A percentile compares a stretch with the other conserved stretches of the same genome.
Conservation (phyloP, 2,113 vertebrate genomes). For the Dipodomys merriami region DNA sequence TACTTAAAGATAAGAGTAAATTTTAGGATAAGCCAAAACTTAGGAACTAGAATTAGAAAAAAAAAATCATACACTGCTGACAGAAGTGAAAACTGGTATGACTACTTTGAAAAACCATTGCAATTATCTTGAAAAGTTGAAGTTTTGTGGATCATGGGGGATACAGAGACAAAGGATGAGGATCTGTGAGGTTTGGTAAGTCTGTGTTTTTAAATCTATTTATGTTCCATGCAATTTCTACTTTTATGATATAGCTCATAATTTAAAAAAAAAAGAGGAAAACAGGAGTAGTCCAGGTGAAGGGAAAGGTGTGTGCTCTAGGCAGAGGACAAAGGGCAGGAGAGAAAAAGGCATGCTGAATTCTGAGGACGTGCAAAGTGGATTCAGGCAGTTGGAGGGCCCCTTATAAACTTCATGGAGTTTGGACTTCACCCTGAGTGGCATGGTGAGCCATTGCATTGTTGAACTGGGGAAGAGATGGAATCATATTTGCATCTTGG, state of each 20-base stretch:
- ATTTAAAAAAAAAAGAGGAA: neutral
- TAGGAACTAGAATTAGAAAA: neutral
- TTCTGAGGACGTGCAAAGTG: neutral
- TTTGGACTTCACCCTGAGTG: neutral
- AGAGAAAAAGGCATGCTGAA: neutral
- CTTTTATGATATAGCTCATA: neutral
- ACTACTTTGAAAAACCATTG: neutral
- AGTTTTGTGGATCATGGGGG: neutral
- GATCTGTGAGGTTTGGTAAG: neutral
- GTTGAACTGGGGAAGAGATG: neutral
- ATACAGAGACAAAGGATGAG: neutral
- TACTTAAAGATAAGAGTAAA: no score
- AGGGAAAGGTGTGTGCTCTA: neutral
- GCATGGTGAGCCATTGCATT: neutral
- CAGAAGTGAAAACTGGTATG: neutral
- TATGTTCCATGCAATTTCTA: neutral
- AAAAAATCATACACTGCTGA: neutral
- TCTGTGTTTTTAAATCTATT: no score
- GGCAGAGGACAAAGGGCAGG: conserved; percentile 22
- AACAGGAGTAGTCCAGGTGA: neutral
- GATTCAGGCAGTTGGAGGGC: no score
- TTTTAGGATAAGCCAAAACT: neutral
- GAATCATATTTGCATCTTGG: neutral
- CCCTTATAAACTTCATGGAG: neutral
- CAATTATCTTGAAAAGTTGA: neutral